Evolutionary conservation across 2,797 vertebrate species (phyloP).

Genomic region (Pangasius krempfi): DNA sequence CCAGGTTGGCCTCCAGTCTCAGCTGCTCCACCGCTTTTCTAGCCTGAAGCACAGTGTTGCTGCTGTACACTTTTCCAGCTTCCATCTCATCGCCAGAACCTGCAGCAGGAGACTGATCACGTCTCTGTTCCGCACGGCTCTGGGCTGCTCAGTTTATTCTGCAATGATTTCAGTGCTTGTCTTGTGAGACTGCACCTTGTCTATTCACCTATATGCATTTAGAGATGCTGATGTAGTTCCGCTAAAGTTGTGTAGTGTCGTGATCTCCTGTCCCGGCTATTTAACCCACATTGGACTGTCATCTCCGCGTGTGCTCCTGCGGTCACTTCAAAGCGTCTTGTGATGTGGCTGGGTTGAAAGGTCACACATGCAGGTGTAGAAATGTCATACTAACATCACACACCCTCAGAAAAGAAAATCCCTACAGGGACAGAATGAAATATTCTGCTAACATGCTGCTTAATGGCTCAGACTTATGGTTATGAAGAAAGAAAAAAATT

Average conservation of each 20-base stretch:
- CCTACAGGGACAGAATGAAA: constrained; percentile 31
- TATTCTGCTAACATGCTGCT: neutral
- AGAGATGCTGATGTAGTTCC: neutral
- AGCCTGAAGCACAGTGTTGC: constrained; percentile 76
- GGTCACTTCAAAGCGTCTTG: constrained; percentile 68
- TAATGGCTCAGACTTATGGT: neutral
- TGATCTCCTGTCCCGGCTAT: constrained; percentile 31
- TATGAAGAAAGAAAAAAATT: neutral
- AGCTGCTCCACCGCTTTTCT: constrained; percentile 82
- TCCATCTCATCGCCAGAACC: constrained; percentile 64
- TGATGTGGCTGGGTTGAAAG: constrained; percentile 70
- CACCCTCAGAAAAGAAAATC: constrained; percentile 30
- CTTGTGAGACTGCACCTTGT: neutral
- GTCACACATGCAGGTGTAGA: constrained; percentile 65
- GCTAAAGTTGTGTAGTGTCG: neutral
- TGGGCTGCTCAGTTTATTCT: neutral
- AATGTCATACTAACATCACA: constrained; percentile 77
- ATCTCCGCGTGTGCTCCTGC: neutral
- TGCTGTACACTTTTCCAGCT: constrained; percentile 69
- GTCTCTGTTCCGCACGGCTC: neutral
- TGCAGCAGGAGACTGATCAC: constrained; percentile 17
- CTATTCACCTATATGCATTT: neutral
- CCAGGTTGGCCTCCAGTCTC: constrained; percentile 76
- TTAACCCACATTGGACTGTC: constrained; percentile 48
- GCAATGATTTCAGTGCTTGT: neutral